phyloP scores from a whole-genome alignment of 2,113 vertebrate species.

The Gallinago media region DNA sequence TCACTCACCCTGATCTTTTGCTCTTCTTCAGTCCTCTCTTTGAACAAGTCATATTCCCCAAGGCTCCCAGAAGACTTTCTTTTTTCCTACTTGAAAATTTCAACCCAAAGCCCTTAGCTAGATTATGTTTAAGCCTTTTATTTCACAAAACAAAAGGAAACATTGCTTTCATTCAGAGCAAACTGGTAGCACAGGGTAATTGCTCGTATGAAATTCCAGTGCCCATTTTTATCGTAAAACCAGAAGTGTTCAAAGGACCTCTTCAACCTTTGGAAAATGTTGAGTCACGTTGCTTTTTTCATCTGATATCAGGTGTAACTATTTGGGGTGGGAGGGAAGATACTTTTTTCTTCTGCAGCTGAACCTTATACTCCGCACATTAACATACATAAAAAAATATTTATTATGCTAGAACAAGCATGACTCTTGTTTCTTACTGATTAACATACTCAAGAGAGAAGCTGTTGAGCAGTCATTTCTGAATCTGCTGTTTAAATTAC shows the following conservation, averaged over 20 bases:
- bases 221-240: background rate
- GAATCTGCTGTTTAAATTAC: background rate
- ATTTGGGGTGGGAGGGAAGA: background rate
- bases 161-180: background rate
- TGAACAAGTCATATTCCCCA: background rate
- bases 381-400: background rate
- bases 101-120: background rate
- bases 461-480: background rate
- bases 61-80: background rate
- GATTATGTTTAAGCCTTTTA: background rate
- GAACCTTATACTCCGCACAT: background rate
- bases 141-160: background rate
- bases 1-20: background rate
- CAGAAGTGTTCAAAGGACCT: background rate
- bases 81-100: background rate
- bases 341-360: background rate
- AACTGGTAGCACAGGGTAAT: background rate
- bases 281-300: background rate
- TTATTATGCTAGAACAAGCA: background rate
- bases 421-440: background rate
- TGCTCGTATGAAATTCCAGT: background rate
- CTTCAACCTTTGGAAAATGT: background rate
- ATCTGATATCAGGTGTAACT: background rate
- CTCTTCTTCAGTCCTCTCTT: background rate
- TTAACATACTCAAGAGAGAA: background rate